These are phyloP conservation scores for Liparis tanakae DNA, from an alignment of 2,797 vertebrate species.

Conservation along the genomic window DNA sequence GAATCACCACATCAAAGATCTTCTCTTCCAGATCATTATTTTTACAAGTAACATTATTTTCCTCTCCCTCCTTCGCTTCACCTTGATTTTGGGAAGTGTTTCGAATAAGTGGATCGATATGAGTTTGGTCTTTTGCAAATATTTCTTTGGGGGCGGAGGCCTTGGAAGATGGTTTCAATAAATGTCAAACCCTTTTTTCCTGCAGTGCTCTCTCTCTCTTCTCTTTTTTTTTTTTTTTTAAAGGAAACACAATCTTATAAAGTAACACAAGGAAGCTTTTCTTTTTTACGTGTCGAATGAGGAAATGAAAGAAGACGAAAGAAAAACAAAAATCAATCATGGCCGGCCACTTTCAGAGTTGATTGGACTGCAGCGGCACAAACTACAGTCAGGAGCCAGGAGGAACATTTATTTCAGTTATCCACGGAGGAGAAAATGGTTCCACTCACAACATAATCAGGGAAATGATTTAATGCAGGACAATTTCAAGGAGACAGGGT, in stretches of 20 bases:
- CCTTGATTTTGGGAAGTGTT: constrained; percentile 35
- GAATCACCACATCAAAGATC: constrained; percentile 48
- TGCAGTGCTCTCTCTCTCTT: no score
- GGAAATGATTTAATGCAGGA: no score
- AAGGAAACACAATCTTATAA: neutral
- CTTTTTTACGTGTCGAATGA: neutral
- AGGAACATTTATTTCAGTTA: neutral
- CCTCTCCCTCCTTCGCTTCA: neutral
- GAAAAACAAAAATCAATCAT: neutral
- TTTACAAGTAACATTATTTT: constrained; percentile 30
- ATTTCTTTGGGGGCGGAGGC: constrained; percentile 34
- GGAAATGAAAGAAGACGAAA: neutral
- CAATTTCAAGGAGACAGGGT: neutral
- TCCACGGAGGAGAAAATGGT: neutral
- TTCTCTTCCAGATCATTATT: constrained; percentile 22
- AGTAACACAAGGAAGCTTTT: no score
- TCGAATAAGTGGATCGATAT: constrained; percentile 40
- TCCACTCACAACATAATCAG: neutral
- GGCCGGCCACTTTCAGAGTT: neutral
- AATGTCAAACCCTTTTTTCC: neutral
- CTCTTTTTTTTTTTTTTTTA: no score
- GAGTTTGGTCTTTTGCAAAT: constrained; percentile 54
- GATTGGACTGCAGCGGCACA: neutral
- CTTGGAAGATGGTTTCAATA: constrained; percentile 12
- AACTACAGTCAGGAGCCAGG: neutral